Base-by-base conservation (phyloP, 2,113 vertebrate species). In the Pangasianodon hypophthalmus region DNA sequence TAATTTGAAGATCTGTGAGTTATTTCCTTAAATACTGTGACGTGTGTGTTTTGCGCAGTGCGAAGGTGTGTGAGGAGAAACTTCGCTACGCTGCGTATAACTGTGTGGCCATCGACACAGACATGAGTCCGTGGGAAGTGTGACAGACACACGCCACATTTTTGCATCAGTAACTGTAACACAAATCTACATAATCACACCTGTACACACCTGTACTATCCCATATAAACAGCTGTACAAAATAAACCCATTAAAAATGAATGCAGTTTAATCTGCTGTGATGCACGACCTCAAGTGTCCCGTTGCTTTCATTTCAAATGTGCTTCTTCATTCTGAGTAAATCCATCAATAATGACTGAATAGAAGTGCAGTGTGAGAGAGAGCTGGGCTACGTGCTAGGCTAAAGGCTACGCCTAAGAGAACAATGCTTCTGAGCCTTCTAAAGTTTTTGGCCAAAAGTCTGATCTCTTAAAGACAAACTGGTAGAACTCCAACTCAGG, bases 111-210 rank as follows among this genome's bases (percentile, higher is more conserved):
- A 99, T 99, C 19, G 98, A 99, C 94, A 99, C 97, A 0, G 98
- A 99, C 87, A 97, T 99, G 98, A 98, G 98, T 90, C 98, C 98
- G 0, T 99, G 98, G 98, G 98, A 99, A 54, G 98, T 99, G 92
- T 99, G 96, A 96, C 56, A 19, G 29, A 48, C 52, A 87, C 50
- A 58, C 75, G 44, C 86, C 69, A 88, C 14, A 11, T 6, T 8
- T 18, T 9, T 81, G n/a, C 6, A 60, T 24, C 82, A 62, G 10
- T 10, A 58, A 37, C 16, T 10, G 2, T 37, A 56, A 37, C 52
- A 37, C 81, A 58, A 4, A 62, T 62, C 52, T 58, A 14, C 9
- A 60, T 16, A 60, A 11, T 24, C 56, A 62, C 82, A 62, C 11
- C 56, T 84, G 10, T 6, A 54, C 29, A n/a, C 29, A 54, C 1